Conservation (phyloP, 2,888 invertebrate species). For the Tetragonisca angustula region DNA sequence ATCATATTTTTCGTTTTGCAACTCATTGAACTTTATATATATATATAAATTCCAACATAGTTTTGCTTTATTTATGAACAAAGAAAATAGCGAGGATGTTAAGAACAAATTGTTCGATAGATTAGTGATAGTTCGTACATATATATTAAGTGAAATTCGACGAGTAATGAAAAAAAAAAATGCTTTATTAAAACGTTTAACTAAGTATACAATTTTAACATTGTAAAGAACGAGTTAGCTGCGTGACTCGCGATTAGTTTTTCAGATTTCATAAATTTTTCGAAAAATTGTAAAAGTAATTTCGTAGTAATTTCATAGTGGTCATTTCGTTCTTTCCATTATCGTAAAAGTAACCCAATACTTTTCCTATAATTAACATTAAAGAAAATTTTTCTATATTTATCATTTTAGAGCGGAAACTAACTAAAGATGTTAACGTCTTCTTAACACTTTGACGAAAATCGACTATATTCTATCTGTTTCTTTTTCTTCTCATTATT, state of each 20-base stretch:
- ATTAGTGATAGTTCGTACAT: constrained; percentile 5
- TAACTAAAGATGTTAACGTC: constrained; percentile 29
- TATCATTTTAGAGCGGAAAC: constrained; percentile 8
- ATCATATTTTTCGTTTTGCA: constrained; percentile 14
- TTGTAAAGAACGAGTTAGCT: constrained; percentile 2
- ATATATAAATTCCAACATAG: not conserved
- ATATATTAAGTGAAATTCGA: not conserved
- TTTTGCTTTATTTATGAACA: constrained; percentile 22
- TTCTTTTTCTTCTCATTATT: not conserved
- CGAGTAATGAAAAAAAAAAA: not conserved
- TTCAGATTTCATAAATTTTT: not conserved
- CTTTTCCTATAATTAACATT: constrained; percentile 44
- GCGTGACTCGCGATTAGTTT: not conserved
- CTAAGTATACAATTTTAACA: constrained; percentile 20
- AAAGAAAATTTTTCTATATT: constrained; percentile 26
- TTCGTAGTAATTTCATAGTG: not conserved
- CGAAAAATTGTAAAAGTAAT: constrained; percentile 9
- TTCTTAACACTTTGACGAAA: constrained; percentile 13
- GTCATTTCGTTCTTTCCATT: constrained; percentile 34
- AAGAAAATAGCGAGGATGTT: constrained; percentile 11
- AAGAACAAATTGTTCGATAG: constrained; percentile 13
- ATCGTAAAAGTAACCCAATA: constrained; percentile 47
- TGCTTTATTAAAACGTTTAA: not conserved
- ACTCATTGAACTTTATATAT: constrained; percentile 16
- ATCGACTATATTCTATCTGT: constrained; percentile 2